A percentile compares a stretch with the other conserved stretches of the same genome.
These are phyloP conservation scores for Adoxophyes honmai DNA, from an alignment of 1,140 invertebrate genomes.

Conservation along the genomic window DNA sequence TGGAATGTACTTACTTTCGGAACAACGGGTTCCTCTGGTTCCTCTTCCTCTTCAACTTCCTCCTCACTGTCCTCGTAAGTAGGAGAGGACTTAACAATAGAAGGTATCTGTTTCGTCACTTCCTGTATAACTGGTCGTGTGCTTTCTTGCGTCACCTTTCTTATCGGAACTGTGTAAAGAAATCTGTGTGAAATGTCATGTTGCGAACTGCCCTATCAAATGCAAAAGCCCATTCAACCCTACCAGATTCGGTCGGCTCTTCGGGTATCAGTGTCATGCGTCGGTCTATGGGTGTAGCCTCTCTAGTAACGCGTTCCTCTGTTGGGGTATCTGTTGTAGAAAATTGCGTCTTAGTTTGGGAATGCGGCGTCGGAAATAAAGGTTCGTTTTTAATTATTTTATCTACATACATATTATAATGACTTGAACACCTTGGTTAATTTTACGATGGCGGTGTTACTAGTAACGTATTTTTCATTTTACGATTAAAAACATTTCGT, in stretches of 20 bases:
- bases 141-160: constrained; percentile 16
- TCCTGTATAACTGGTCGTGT: constrained; percentile 23
- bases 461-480: too few relatives aligned
- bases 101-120: constrained; percentile 28
- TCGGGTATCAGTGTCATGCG: constrained; percentile 57
- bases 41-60: constrained; percentile 23
- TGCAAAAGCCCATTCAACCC: neutral
- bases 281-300: constrained; percentile 50
- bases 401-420: too few relatives aligned
- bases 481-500: too few relatives aligned
- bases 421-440: too few relatives aligned
- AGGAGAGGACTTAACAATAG: constrained; percentile 29
- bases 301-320: constrained; percentile 38
- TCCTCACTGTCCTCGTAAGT: constrained; percentile 18
- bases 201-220: too few relatives aligned
- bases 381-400: too few relatives aligned
- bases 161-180: constrained; percentile 15
- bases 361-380: too few relatives aligned
- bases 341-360: constrained; percentile 17
- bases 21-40: constrained; percentile 33
- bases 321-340: constrained; percentile 49
- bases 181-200: neutral
- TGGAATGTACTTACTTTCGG: constrained; percentile 25
- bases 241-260: constrained; percentile 34
- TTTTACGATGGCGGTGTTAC: too few relatives aligned